Evolutionary conservation across 2,113 vertebrate species (phyloP).

Genomic region (Empidonax alnorum): DNA sequence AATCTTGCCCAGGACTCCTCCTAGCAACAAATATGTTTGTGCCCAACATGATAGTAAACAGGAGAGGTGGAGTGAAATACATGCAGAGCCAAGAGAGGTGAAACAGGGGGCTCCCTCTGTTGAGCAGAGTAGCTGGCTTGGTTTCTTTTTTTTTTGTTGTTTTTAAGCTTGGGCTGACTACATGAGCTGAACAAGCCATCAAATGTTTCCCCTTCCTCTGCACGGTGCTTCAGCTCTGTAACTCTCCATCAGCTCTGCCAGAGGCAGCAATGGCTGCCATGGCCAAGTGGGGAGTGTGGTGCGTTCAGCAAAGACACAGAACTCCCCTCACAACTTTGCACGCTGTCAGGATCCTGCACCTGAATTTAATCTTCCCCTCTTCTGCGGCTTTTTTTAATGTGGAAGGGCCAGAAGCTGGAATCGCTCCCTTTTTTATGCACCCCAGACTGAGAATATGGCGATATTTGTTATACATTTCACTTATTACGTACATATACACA

Average conservation of each 20-base stretch:
- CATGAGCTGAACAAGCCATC: background rate
- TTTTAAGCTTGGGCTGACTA: background rate
- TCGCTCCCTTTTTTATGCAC: background rate
- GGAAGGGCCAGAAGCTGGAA: background rate
- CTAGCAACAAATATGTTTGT: conserved; percentile 61
- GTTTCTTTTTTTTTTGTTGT: background rate
- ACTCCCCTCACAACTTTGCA: background rate
- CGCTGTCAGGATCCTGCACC: background rate
- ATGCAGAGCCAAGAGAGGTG: background rate
- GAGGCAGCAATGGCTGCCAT: background rate
- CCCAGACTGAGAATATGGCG: background rate
- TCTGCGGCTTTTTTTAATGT: background rate
- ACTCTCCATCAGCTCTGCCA: background rate
- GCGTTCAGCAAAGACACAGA: background rate
- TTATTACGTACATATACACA: background rate
- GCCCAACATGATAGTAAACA: conserved; percentile 55
- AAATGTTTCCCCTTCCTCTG: background rate
- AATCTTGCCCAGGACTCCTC: conserved; percentile 12
- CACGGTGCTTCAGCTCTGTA: background rate
- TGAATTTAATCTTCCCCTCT: background rate
- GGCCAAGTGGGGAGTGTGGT: background rate
- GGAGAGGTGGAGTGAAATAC: background rate
- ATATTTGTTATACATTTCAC: background rate
- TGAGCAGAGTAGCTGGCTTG: background rate
- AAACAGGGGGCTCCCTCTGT: background rate